Percentiles rank a stretch among this genome's conserved stretches.
Evolutionary conservation across 2,113 vertebrate species (phyloP).

Genomic region (Pipra filicauda): DNA sequence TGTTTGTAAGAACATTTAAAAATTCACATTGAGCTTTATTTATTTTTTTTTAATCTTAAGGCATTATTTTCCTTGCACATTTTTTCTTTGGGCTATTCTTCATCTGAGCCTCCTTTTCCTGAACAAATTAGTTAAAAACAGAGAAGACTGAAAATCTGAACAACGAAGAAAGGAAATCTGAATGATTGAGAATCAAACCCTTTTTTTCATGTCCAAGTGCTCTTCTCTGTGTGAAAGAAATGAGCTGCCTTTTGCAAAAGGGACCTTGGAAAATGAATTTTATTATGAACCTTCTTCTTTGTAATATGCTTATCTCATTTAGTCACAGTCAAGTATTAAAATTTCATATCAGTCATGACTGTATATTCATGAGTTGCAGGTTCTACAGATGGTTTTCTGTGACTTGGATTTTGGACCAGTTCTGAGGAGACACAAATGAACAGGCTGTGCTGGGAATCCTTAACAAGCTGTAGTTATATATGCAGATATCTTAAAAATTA

Average conservation of each 20-base stretch:
- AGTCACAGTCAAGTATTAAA: background rate
- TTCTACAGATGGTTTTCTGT: background rate
- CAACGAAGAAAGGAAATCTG: background rate
- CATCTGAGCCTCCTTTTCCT: background rate
- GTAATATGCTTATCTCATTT: constrained; percentile 3
- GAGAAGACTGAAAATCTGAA: background rate
- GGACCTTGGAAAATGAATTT: background rate
- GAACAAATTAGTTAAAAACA: background rate
- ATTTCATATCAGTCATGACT: background rate
- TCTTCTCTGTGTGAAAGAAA: background rate
- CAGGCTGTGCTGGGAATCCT: background rate
- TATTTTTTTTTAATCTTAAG: background rate
- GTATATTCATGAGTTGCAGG: background rate
- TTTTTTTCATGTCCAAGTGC: background rate
- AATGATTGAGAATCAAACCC: background rate
- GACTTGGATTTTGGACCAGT: background rate
- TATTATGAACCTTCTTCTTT: background rate
- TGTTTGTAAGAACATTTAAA: background rate
- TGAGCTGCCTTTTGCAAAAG: background rate
- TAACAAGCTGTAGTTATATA: background rate
- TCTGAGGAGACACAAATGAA: background rate
- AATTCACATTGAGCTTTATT: background rate
- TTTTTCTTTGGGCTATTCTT: background rate
- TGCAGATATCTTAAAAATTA: background rate
- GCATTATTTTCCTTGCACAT: accelerated